Conservation (phyloP, 2,797 vertebrate species). For the Enteromius anoplus region DNA sequence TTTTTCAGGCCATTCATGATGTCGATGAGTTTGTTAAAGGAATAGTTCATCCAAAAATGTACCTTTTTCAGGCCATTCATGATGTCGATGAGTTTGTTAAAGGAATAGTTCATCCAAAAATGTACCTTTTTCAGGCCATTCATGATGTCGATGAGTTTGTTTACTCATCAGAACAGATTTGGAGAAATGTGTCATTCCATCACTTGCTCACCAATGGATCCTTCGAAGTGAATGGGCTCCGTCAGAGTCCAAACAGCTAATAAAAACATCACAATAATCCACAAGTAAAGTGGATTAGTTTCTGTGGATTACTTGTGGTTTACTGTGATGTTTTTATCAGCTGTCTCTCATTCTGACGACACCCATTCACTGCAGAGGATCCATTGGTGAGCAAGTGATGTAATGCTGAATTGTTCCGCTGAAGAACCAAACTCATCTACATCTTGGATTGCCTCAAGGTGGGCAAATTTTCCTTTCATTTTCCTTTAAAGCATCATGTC, state of each 20-base stretch:
- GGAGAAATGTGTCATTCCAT: neutral
- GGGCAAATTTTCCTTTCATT: neutral
- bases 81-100: neutral
- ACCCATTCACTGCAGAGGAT: neutral
- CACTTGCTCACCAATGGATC: neutral
- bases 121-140: neutral
- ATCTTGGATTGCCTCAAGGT: neutral
- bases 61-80: neutral
- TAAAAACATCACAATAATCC: neutral
- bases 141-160: neutral
- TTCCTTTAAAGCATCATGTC: neutral
- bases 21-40: neutral
- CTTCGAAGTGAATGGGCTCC: neutral
- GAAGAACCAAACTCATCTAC: neutral
- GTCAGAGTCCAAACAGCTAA: neutral
- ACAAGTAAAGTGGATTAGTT: neutral
- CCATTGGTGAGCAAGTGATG: neutral
- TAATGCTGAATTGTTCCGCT: neutral
- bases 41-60: neutral
- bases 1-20: neutral
- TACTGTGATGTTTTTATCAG: neutral
- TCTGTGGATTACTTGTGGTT: neutral
- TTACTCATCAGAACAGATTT: neutral
- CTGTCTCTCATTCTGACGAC: neutral
- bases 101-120: neutral